Conservation (phyloP, 2,797 vertebrate genomes). For the Monodelphis domestica region DNA sequence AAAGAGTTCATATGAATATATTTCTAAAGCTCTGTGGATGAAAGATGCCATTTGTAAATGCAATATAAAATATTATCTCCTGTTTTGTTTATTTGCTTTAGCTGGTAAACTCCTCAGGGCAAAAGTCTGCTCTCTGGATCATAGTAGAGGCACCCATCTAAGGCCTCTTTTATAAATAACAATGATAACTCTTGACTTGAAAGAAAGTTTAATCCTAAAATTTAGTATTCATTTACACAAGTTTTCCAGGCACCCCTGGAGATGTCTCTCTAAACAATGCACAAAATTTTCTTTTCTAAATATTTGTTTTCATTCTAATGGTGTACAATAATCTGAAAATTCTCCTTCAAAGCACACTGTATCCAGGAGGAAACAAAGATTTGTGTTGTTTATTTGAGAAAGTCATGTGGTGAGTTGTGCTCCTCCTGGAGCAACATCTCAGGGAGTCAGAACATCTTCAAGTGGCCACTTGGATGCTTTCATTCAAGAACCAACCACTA, state of each 20-base stretch:
- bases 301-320: slow-evolving; percentile 58
- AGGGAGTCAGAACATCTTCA: slow-evolving; percentile 23
- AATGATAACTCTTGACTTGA: neutral
- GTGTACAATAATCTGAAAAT: slow-evolving; percentile 42
- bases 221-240: slow-evolving; percentile 23
- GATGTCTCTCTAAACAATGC: slow-evolving; percentile 1
- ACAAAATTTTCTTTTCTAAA: slow-evolving; percentile 38
- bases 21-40: slow-evolving; percentile 15
- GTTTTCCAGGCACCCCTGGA: slow-evolving; percentile 32
- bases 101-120: neutral
- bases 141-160: neutral
- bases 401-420: neutral
- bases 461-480: slow-evolving; percentile 7
- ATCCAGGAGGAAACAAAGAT: slow-evolving; percentile 31
- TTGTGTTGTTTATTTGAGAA: neutral
- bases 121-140: slow-evolving; percentile 48
- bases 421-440: slow-evolving; percentile 21
- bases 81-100: slow-evolving; percentile 34
- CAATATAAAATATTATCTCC: slow-evolving; percentile 53
- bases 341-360: slow-evolving; percentile 39
- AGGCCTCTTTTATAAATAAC: slow-evolving; percentile 49
- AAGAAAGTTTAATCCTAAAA: slow-evolving; percentile 43
- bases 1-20: slow-evolving; percentile 44
- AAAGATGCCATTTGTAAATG: slow-evolving; percentile 48
- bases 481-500: slow-evolving; percentile 62